Base-by-base conservation (phyloP, 2,113 vertebrate genomes). In the Stercorarius parasiticus region DNA sequence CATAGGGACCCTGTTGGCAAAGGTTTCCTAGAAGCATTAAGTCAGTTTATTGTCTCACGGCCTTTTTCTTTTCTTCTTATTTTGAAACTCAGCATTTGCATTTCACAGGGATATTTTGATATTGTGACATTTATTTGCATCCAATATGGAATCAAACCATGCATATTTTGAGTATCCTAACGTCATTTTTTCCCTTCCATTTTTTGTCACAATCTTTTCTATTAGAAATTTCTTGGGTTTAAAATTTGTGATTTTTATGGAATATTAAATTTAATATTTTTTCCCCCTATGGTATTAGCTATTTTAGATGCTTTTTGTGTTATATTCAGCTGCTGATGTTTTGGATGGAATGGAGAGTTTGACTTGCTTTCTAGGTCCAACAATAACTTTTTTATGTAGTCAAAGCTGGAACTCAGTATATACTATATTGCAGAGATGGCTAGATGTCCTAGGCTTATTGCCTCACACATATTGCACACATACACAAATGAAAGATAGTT, bases 51-150 rank as follows among this genome's bases (percentile, higher is more conserved):
- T 40, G 26, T 69, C 66, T 90, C 3, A 1, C 32, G 87, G 26
- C 2, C 4, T 76, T 74, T 83, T 71, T 81, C 14, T 82, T 78
- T 74, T 69, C 34, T 77, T 90, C 14, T 11, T 8, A 56, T 49
- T 92, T 83, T 90, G 72, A 77, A 80, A 90, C 13, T 72, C 52
- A 80, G 8, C 18, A 49, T 83, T 95, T 90, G 8, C 21, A 65
- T 81, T 88, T 62, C 32, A 45, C 5, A 12, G 25, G 43, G 27
- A 25, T 76, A 17, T 76, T 69, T 76, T 56, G 10, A 14, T 80
- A 20, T 52, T 64, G 22, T 36, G 26, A 40, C 69, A 83, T 81
- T 86, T 76, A 26, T 56, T 92, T 92, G 10, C 18, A 80, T 36
- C 21, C 21, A 69, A 4, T 8, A 15, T 82, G 34, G 22, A 90